Base-by-base conservation (phyloP, 2,113 vertebrate genomes). In the Aspiorhynchus laticeps region DNA sequence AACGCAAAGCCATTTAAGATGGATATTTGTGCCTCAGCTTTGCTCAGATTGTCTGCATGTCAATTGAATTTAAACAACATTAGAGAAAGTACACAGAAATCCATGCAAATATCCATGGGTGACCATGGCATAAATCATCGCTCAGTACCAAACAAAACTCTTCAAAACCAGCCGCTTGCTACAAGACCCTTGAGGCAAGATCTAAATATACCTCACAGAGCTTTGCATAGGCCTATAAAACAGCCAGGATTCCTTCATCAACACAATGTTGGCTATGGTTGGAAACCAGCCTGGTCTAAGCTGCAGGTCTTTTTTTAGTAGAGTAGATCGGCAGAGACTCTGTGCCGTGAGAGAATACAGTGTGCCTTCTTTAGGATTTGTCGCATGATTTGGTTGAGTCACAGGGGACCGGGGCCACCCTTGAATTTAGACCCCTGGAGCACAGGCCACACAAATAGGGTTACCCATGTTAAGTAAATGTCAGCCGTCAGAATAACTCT, bases 391-490 rank as follows among this genome's bases (percentile, higher is more conserved):
- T 85, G 85, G 48, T 88, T 88, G 71, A 86, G 69, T 88, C 85
- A 83, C 56, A 63, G 38, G 53, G 80, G 77, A 73, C 48, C 89
- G 69, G 36, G 91, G 86, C 89, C 84, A 89, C 91, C 91, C 89
- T 71, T 2, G 31, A 89, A 90, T 86, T 90, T 88, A 87, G 90
- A 87, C 90, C 88, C 71, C 67, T 21, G 79, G 76, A 74, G 82
- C 56, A 85, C 3, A 56, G 83, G 80, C 76, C 71, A 33, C 24
- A 33, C 69, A 1, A n/a, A 85, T 87, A 88, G 87, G 74, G 90
- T 88, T 86, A 71, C 80, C 79, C 86, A 88, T 92, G 92, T 91
- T 92, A 93, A 93, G 90, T 92, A 90, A 93, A 93, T 88, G 88
- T 88, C 88, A 93, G 87, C 51, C 43, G 78, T 89, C 46, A 87